Conservation (phyloP, 2,113 vertebrate genomes). For the Calypte anna region DNA sequence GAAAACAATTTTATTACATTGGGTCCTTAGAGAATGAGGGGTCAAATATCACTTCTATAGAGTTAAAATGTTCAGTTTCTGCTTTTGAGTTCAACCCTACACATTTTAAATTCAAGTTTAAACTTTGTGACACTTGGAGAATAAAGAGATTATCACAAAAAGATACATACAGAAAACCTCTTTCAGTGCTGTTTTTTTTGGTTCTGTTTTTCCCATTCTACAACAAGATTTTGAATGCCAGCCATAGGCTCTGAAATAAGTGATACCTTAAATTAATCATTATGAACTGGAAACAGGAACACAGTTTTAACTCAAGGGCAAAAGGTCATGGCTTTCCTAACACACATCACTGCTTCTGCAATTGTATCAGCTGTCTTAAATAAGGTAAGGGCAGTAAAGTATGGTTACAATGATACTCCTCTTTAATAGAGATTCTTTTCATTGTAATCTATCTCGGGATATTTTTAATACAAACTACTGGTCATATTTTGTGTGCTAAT, state of each 20-base stretch:
- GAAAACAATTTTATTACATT: not conserved
- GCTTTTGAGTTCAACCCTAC: constrained; percentile 27
- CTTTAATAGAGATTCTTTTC: not conserved
- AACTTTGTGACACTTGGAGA: constrained; percentile 43
- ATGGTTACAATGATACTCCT: not conserved
- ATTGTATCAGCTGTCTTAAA: not conserved
- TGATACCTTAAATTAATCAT: not conserved
- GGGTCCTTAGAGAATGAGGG: constrained; percentile 13
- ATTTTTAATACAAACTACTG: not conserved
- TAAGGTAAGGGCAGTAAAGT: not conserved
- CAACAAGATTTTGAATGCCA: not conserved
- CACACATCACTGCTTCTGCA: not conserved
- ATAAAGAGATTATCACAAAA: constrained; percentile 45
- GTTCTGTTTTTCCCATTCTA: not conserved
- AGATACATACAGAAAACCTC: not conserved
- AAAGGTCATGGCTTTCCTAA: not conserved
- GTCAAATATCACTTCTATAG: constrained; percentile 59
- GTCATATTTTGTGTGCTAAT: not conserved
- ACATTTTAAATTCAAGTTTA: constrained; percentile 46
- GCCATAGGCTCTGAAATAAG: not conserved
- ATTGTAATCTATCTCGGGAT: not conserved
- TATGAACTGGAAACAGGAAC: not conserved
- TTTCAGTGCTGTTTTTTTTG: not conserved
- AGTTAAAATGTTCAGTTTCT: constrained; percentile 46
- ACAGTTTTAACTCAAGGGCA: not conserved